Evolutionary conservation across 2,888 invertebrate species (phyloP).

Genomic region (Catocala fraxini): DNA sequence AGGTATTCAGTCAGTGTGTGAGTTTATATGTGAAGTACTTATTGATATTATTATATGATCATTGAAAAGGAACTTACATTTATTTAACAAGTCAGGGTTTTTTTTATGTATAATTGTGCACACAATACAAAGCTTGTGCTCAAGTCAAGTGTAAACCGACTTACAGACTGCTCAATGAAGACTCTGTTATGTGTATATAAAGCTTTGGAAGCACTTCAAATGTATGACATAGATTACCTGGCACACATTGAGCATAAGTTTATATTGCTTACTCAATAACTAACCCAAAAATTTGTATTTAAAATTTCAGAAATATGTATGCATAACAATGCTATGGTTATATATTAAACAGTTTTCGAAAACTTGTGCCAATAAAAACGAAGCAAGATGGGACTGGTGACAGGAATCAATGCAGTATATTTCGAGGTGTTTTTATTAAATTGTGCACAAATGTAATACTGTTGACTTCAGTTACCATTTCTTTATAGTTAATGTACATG

Average conservation of each 20-base stretch:
- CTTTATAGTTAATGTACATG: slow-evolving; percentile 59
- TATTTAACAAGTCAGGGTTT: slow-evolving; percentile 19
- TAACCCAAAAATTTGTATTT: too few species aligned
- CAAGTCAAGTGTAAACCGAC: slow-evolving; percentile 17
- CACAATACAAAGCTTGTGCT: slow-evolving; percentile 19
- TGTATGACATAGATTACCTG: slow-evolving; percentile 18
- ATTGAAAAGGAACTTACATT: slow-evolving; percentile 15
- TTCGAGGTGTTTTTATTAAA: slow-evolving; percentile 29
- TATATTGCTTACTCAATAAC: slow-evolving; percentile 14
- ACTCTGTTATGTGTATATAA: slow-evolving; percentile 39
- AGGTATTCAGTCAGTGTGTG: slow-evolving; percentile 45
- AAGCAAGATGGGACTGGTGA: slow-evolving; percentile 6
- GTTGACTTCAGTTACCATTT: slow-evolving; percentile 77
- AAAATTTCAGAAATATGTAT: not conserved
- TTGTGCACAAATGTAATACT: slow-evolving; percentile 42
- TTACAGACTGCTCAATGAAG: slow-evolving; percentile 22
- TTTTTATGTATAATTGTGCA: slow-evolving; percentile 23
- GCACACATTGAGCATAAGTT: slow-evolving; percentile 21
- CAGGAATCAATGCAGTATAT: slow-evolving; percentile 26
- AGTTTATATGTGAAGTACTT: slow-evolving; percentile 31
- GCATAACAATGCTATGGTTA: not conserved
- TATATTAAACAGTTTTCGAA: too few species aligned
- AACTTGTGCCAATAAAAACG: slow-evolving; percentile 41
- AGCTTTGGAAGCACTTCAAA: slow-evolving; percentile 26
- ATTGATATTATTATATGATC: slow-evolving; percentile 29